A percentile compares a stretch with the other conserved stretches of the same genome.
Conservation (phyloP, 2,797 vertebrate genomes). For the Darevskia mixta region DNA sequence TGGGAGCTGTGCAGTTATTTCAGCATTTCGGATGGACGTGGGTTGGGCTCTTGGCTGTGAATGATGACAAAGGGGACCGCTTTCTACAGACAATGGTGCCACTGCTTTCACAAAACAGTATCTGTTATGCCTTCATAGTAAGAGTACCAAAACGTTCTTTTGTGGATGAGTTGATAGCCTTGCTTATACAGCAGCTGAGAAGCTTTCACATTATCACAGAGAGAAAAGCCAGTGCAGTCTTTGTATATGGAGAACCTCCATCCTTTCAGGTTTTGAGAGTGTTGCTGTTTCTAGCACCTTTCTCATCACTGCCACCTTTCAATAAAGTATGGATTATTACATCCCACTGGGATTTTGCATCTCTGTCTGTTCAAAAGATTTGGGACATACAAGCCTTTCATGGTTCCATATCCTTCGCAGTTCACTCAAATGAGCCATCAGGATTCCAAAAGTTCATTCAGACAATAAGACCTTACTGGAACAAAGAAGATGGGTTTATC, state of each 20-base stretch:
- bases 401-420: not conserved
- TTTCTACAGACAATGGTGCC: not conserved
- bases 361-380: not conserved
- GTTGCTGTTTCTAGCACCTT: not conserved
- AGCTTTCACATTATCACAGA: not conserved
- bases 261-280: not conserved
- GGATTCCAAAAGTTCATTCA: not conserved
- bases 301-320: not conserved
- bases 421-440: not conserved
- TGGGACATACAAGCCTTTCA: not conserved
- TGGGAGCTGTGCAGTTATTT: not conserved
- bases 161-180: not conserved
- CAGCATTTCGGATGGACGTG: slow-evolving; percentile 14
- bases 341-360: slow-evolving; percentile 9
- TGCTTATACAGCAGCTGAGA: not conserved
- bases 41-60: not conserved
- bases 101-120: not conserved
- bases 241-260: not conserved
- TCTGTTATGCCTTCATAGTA: not conserved
- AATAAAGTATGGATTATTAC: slow-evolving; percentile 12
- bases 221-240: not conserved
- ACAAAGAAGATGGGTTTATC: not conserved
- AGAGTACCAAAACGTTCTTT: not conserved
- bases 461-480: not conserved
- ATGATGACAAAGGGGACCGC: not conserved